Percentiles rank a stretch among this genome's conserved stretches.
These are phyloP conservation scores for Eupithecia subfuscata DNA, from an alignment of 2,888 invertebrate species.

Conservation along the genomic window DNA sequence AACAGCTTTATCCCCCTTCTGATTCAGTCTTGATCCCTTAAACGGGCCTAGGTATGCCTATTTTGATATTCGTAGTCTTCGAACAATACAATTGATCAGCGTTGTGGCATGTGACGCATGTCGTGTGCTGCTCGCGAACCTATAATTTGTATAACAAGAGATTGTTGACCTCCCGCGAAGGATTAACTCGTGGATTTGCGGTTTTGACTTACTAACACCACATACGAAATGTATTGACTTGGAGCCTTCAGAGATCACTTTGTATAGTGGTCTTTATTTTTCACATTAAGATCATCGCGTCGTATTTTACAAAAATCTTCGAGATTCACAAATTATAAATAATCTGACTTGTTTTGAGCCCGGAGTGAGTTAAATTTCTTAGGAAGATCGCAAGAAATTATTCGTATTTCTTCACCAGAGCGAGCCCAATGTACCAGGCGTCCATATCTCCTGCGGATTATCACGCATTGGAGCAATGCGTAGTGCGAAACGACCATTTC, in stretches of 20 bases:
- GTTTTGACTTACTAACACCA: slow-evolving; percentile 33
- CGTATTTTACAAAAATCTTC: background rate
- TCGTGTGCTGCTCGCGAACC: slow-evolving; percentile 36
- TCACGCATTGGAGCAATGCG: slow-evolving; percentile 47
- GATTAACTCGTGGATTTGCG: slow-evolving; percentile 46
- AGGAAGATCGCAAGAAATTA: slow-evolving; percentile 30
- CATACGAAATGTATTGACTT: slow-evolving; percentile 33
- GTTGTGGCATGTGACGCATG: slow-evolving; percentile 42
- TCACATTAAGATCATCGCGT: background rate
- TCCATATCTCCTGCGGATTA: slow-evolving; percentile 51
- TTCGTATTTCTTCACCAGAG: slow-evolving; percentile 57
- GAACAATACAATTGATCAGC: slow-evolving; percentile 37
- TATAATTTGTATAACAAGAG: slow-evolving; percentile 44
- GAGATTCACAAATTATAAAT: background rate
- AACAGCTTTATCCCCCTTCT: background rate
- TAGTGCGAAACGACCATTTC: slow-evolving; percentile 52
- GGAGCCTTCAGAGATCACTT: background rate
- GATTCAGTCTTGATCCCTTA: background rate
- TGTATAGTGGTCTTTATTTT: background rate
- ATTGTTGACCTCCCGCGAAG: slow-evolving; percentile 47
- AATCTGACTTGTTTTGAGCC: background rate
- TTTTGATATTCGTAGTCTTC: slow-evolving; percentile 9
- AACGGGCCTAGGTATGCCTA: background rate
- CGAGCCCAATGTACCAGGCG: slow-evolving; percentile 53
- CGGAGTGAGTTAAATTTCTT: background rate